phyloP scores from a whole-genome alignment of 2,113 vertebrate species.

The Podarcis muralis region DNA sequence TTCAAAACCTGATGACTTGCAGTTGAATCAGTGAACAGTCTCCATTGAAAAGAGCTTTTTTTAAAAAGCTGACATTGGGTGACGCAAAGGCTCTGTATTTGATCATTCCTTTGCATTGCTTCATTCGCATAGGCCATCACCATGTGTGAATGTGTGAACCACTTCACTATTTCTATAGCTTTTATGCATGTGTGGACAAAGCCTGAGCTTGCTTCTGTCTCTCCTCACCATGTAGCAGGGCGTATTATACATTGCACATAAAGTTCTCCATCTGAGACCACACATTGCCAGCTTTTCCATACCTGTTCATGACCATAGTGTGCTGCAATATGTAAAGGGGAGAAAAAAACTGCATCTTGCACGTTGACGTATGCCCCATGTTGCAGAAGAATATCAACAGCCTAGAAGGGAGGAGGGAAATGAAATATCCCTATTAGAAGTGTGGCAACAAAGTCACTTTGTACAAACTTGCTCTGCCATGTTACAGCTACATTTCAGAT shows the following conservation, averaged over 20 bases:
- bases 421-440: accelerated
- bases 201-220: background rate
- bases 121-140: background rate
- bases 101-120: background rate
- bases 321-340: conserved; percentile 88
- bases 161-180: background rate
- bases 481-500: accelerated
- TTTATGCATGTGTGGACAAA: background rate
- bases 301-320: conserved; percentile 89
- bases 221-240: background rate
- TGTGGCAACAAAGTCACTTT: background rate
- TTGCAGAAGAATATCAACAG: conserved; percentile 87
- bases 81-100: background rate
- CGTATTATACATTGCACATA: background rate
- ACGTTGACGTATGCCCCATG: conserved; percentile 90
- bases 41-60: background rate
- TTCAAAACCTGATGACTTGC: background rate
- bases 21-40: too few species aligned
- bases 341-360: conserved; percentile 94
- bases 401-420: conserved; percentile 66
- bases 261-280: background rate
- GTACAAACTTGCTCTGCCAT: background rate
- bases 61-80: background rate
- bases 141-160: background rate
- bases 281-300: background rate